Evolutionary conservation across 1,140 invertebrate species (phyloP), one percentile per base, ranked within the genome.

Genomic region (Portunus trituberculatus): DNA sequence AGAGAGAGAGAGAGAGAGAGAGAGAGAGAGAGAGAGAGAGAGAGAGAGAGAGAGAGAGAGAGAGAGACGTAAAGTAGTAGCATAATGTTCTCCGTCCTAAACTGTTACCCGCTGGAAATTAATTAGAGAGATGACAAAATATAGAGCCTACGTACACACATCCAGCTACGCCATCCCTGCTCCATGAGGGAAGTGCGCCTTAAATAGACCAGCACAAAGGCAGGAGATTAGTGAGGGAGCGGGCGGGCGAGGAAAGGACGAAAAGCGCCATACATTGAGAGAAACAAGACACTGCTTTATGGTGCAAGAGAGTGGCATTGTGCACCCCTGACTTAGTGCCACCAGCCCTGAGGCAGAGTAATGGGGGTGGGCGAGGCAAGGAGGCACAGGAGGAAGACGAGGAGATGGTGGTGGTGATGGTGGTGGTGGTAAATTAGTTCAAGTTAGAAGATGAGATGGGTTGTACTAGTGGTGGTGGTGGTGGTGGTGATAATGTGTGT

Each of bases 271-370:
- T 93, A 93, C n/a, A 93, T 93, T 86, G 92, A 45, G 92, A 86
- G 92, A 93, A 93, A 93, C 92, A 93, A 93, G 92, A 86, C 92
- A 29, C 92, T 93, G 92, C 92, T 93, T 93, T 93, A 93, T 93
- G 92, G 83, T 20, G 28, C 67, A 46, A 45, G 91, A 93, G 92
- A 93, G 92, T 93, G 92, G 76, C 92, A 84, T 93, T 93, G 92
- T 93, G 67, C 39, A 31, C 76, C 45, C 45, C 92, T 93, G 92
- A 93, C 76, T 93, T 93, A 93, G 82, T 12, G 82, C n/a, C 25
- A 48, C 92, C 39, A 39, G 39, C 3, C 32, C 76, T 31, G 29
- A 82, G 39, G n/a, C 45, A 84, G 14, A n/a, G 89, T 52, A 91
- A 91, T 91, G 89, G 89, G 48, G 48, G 46, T 25, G 52, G 52